Base-by-base conservation (phyloP, 2,113 vertebrate genomes). In the Clinocottus analis region DNA sequence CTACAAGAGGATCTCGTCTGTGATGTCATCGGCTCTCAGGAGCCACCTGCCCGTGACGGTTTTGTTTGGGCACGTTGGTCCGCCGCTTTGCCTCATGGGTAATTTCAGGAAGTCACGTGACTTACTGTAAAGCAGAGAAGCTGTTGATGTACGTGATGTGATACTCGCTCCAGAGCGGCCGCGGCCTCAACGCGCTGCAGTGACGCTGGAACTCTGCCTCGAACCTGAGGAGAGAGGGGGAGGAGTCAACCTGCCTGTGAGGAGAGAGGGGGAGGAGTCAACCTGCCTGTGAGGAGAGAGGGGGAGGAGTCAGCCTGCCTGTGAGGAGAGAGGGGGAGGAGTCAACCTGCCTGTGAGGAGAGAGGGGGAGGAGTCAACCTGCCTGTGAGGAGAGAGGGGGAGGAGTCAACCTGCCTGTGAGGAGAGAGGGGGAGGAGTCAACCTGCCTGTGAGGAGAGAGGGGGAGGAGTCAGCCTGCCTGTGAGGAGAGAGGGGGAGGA, bases 71-170 rank as follows among this genome's bases (percentile, higher is more conserved):
- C 6, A 9, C 0, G 3, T 7, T 10, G 3, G 7, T 13, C 7
- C 3, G 7, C 1, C 6, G 0, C 19, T 0, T 4, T 37, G 74
- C 65, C 10, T 72, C 4, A 1, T 31, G 25, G 39, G 43, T 41
- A 16, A n/a, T 19, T 33, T 29, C 27, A n/a, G 55, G 61, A 84
- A 70, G 65, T 67, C 86, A 81, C 0, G 10, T 90, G 90, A 92
- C 94, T 90, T 92, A 95, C 95, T 90, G 92, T 70, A 95, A 86
- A 25, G 75, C 45, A 2, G 55, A 51, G 85, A 95, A 94, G 80
- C 89, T 89, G 92, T 95, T 95, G 83, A 95, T 93, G 85, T 95
- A 95, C 0, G 92, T 79, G 2, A 94, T 90, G 1, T 77, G 79
- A 80, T 94, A 94, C 19, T 86, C 37, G 0, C 60, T 59, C 91